Conservation (phyloP, 2,888 invertebrate species). For the Saturnia pavonia region DNA sequence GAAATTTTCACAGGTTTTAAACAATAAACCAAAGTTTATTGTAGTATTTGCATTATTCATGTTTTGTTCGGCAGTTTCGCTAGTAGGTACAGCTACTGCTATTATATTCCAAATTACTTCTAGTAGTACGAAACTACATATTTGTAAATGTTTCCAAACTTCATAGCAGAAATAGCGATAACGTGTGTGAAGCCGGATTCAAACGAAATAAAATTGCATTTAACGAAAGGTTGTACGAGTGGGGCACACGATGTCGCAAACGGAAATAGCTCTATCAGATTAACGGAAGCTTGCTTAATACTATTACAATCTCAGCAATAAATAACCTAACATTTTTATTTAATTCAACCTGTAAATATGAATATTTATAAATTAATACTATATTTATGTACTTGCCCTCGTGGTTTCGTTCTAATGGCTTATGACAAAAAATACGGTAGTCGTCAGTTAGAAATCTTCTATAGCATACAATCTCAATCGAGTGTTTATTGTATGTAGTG, state of each 20-base stretch:
- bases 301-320: not conserved
- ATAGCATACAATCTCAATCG: not conserved
- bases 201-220: too few species aligned
- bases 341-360: too few species aligned
- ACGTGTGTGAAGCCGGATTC: too few species aligned
- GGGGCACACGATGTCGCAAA: not conserved
- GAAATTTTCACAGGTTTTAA: too few species aligned
- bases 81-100: too few species aligned
- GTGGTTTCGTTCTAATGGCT: not conserved
- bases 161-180: too few species aligned
- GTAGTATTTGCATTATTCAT: too few species aligned
- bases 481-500: not conserved
- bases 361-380: not conserved
- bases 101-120: too few species aligned
- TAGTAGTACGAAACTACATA: too few species aligned
- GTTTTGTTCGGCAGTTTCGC: too few species aligned
- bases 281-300: not conserved
- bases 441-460: not conserved
- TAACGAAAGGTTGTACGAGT: not conserved
- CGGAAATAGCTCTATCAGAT: not conserved
- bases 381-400: not conserved
- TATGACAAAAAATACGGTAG: not conserved
- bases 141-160: too few species aligned
- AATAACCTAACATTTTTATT: not conserved
- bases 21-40: too few species aligned